Percentiles rank a stretch among this genome's conserved stretches.
Conservation (phyloP, 2,797 vertebrate genomes). For the Cuniculus paca region DNA sequence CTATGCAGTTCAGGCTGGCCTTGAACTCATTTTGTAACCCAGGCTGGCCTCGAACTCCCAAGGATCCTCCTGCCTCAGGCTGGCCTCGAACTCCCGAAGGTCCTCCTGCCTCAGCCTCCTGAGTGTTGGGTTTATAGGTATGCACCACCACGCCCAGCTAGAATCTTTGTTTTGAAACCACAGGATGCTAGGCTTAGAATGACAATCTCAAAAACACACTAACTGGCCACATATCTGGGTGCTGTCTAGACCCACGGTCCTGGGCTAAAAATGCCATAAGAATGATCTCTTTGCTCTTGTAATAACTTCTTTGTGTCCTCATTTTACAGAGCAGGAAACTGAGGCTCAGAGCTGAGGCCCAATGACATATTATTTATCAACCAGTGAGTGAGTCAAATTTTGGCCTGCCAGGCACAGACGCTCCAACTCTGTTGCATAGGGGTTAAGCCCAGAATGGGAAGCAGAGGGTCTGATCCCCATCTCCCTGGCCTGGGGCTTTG, state of each 20-base stretch:
- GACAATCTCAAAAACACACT: background rate
- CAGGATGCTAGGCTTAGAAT: background rate
- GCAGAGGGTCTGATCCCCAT: background rate
- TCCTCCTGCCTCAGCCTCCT: too few species aligned
- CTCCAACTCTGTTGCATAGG: background rate
- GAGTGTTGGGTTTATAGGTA: too few species aligned
- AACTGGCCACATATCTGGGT: background rate
- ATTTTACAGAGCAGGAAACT: constrained; percentile 2
- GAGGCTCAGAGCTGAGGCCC: background rate
- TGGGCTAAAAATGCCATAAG: background rate
- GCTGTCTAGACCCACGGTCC: background rate
- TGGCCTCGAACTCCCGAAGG: too few species aligned
- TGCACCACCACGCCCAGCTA: too few species aligned
- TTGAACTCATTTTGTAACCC: too few species aligned
- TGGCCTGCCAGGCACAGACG: background rate
- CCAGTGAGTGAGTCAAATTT: background rate
- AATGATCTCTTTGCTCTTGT: background rate
- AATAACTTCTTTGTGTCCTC: background rate
- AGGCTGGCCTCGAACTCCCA: too few species aligned
- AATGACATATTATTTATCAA: background rate
- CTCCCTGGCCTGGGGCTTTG: background rate
- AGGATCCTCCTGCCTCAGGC: too few species aligned
- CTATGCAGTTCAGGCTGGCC: too few species aligned
- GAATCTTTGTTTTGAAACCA: constrained; percentile 35
- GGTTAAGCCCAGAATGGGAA: background rate